Evolutionary conservation across 2,797 vertebrate genomes (phyloP), one percentile per base, ranked within the genome.

Genomic region (Momotus momota): DNA sequence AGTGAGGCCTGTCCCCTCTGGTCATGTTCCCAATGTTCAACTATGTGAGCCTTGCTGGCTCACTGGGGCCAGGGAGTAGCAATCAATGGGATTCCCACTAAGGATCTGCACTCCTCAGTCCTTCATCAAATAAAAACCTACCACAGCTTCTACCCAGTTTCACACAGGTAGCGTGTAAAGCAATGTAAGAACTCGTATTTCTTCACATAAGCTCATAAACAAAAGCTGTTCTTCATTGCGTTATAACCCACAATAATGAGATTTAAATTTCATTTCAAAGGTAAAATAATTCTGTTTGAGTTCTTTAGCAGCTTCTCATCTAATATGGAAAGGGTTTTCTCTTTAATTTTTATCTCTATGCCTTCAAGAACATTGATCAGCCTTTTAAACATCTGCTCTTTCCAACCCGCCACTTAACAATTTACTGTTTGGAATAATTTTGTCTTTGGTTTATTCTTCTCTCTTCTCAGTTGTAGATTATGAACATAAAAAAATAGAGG

Each of bases 311-410:
- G 66, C 60, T 88, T 77, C 20, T 88, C 55, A 85, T 73, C 67
- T 46, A 71, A 66, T 35, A 85, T 9, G 41, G 81, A 71, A 86
- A 88, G 64, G 72, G 48, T 87, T 73, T 93, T 90, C 43, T 84
- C 46, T 86, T 73, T 67, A 92, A 92, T 82, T 71, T 35, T n/a
- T 67, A 33, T 80, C 22, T 81, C 61, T 70, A 2, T 88, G 73
- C 65, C 74, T 89, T 73, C 51, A 74, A 62, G 60, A 96, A 85
- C 49, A 80, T 5, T 35, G 45, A 80, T 38, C 78, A 96, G 67
- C 41, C 78, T 94, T 93, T 88, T 77, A 82, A 93, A 90, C 90
- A 96, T 67, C 92, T 87, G 83, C 25, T 94, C 23, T 60, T 94
- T 79, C 75, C 67, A 94, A 82, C 84, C 81, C 92, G 72, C 31